A percentile compares a stretch with the other conserved stretches of the same genome.
phyloP scores from a whole-genome alignment of 2,113 vertebrate genomes.

The Zootoca vivipara region DNA sequence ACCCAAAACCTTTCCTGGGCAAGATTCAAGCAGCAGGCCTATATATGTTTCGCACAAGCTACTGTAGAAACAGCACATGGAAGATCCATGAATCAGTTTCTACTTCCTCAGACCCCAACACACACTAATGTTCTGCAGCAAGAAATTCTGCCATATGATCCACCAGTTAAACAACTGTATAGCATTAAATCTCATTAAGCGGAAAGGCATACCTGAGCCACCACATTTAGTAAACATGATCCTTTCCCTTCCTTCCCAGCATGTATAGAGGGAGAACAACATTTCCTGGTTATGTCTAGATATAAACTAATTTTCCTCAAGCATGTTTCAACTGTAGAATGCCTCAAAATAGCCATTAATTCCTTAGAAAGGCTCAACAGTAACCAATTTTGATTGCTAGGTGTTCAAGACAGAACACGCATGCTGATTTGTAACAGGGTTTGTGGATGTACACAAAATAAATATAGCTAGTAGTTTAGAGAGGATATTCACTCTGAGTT shows the following conservation, averaged over 20 bases:
- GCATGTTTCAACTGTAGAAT: too few relatives aligned
- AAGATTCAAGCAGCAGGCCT: too few relatives aligned
- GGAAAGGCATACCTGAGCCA: not conserved
- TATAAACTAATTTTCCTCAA: too few relatives aligned
- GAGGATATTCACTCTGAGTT: not conserved
- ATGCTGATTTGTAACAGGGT: not conserved
- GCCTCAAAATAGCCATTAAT: too few relatives aligned
- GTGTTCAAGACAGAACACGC: not conserved
- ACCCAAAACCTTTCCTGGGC: not conserved
- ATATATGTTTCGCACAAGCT: too few relatives aligned
- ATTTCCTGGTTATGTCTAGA: too few relatives aligned
- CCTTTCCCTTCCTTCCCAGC: too few relatives aligned
- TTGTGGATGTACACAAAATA: not conserved
- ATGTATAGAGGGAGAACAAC: too few relatives aligned
- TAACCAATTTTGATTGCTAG: not conserved
- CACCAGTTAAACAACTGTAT: not conserved
- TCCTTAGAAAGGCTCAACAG: not conserved
- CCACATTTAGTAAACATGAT: not conserved
- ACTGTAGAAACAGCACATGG: not conserved
- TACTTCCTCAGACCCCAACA: not conserved
- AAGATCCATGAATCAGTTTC: not conserved
- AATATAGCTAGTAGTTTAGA: not conserved
- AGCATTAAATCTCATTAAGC: not conserved
- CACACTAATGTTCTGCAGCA: not conserved
- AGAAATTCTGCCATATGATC: not conserved